Evolutionary conservation across 2,113 vertebrate genomes (phyloP).

Genomic region (Myodes glareolus): DNA sequence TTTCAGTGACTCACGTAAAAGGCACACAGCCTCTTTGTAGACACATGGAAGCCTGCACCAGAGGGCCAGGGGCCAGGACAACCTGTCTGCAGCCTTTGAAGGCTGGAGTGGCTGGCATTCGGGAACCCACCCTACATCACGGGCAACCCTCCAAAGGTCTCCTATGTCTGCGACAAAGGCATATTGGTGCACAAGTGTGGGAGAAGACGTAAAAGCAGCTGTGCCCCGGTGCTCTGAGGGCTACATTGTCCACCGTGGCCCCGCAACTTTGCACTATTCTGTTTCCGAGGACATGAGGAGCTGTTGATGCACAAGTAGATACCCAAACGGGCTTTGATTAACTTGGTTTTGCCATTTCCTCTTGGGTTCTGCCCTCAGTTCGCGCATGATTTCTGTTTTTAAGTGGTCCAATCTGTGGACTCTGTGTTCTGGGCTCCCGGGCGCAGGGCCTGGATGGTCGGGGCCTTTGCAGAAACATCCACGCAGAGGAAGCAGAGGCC

Average conservation of each 20-base stretch:
- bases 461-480: neutral
- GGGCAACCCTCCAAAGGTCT: neutral
- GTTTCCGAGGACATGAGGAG: rapidly evolving
- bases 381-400: neutral
- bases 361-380: neutral
- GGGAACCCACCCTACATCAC: neutral
- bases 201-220: neutral
- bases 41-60: neutral
- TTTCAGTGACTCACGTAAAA: conserved; percentile 71
- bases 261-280: neutral
- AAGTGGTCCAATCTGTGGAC: neutral
- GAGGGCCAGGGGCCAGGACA: neutral
- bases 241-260: neutral
- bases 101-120: neutral
- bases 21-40: conserved; percentile 53
- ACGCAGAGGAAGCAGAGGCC: neutral
- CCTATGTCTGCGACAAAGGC: neutral
- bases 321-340: neutral
- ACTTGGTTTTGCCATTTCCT: neutral
- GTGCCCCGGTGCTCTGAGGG: neutral
- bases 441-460: too few species aligned
- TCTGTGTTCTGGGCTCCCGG: neutral
- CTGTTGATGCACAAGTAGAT: neutral
- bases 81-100: neutral
- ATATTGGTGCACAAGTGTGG: neutral